Evolutionary conservation across 2,888 invertebrate species (phyloP), one percentile per base, ranked within the genome.

Genomic region (Drosophila tripunctata): DNA sequence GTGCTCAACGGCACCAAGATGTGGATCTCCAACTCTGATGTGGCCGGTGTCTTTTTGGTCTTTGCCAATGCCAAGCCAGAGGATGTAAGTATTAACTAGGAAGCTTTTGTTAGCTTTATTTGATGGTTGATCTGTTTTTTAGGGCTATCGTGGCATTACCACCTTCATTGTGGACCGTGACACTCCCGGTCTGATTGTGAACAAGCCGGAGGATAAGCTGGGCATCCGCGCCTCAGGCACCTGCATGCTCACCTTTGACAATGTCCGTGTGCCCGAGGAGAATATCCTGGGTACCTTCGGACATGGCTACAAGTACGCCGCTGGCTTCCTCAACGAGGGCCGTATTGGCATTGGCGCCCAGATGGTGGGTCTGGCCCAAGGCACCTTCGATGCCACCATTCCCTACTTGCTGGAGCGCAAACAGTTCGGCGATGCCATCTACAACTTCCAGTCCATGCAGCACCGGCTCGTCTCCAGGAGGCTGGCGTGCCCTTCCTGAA

Each of bases 1-100:
- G 90, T 99, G 52, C 93, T 99, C 70, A 98, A 96, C 90, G 99
- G 99, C 40, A 95, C 96, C 8, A 99, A 99, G 92, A 96, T 98
- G 96, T 99, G 99, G 99, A 99, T 99, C 78, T 98, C 98, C 0
- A 98, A 98, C 92, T 97, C 99, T 0, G 98, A 97, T 88, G 93
- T 98, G 48, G 97, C 99, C 56, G 97, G 96, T 21, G 93, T 99
- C 5, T 99, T 98, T 92, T 92, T 99, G 4, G 96, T 99, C 6
- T 97, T 99, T 94, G 98, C 98, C 1, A 99, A 98, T 90, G 97
- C 96, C 66, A 95, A 98, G 91, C 96, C 96, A 8, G 94, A 95
- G 22, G 94, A 94, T 90, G 96, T 96, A 91, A 93, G 92, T 90
- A 12, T n/a, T n/a, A 12, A 21, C 0, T 21, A 21, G 7, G 35